Conservation (phyloP, 2,888 invertebrate genomes). For the Pteria penguin region DNA sequence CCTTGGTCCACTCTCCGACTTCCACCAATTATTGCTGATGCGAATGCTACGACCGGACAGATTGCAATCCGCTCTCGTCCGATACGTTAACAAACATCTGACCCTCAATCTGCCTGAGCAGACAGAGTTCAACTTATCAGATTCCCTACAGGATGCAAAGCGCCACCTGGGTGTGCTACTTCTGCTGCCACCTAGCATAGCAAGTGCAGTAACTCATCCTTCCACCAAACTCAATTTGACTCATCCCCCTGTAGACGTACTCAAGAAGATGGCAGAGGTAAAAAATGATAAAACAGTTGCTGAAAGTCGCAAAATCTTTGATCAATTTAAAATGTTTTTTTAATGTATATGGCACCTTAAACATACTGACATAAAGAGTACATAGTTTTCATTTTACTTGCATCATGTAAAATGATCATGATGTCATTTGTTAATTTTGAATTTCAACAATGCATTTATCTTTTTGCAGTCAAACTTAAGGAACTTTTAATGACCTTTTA, state of each 20-base stretch:
- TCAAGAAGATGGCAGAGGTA: conserved; percentile 70
- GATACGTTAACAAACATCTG: conserved; percentile 73
- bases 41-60: conserved; percentile 79
- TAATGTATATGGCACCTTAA: no score
- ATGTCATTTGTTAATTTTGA: no score
- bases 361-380: no score
- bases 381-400: no score
- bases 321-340: no score
- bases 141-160: conserved; percentile 63
- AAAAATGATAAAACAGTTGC: neutral
- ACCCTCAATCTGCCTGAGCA: conserved; percentile 65
- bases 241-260: conserved; percentile 64
- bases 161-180: conserved; percentile 73
- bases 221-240: conserved; percentile 67
- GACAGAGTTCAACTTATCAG: conserved; percentile 62
- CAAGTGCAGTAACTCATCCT: conserved; percentile 53
- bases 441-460: no score
- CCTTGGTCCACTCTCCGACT: conserved; percentile 71
- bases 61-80: conserved; percentile 71
- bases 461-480: no score
- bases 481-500: no score
- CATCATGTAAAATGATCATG: no score
- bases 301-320: neutral
- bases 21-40: conserved; percentile 77
- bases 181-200: conserved; percentile 67